Conservation (phyloP, 2,797 vertebrate species). For the Pterois miles region DNA sequence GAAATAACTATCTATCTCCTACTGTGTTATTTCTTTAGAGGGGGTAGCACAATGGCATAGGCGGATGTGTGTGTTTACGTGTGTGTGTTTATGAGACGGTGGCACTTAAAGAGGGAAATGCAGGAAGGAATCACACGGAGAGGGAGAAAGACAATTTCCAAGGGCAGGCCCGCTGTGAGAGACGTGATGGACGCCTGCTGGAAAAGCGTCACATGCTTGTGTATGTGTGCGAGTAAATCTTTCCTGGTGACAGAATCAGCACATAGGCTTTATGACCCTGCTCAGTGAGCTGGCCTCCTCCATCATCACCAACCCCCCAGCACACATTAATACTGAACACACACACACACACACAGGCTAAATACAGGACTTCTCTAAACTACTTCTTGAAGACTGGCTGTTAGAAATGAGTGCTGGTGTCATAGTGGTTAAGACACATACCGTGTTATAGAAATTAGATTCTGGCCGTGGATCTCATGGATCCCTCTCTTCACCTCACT, state of each 20-base stretch:
- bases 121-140: slow-evolving; percentile 38
- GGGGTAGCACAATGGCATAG: slow-evolving; percentile 5
- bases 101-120: slow-evolving; percentile 24
- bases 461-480: too few relatives aligned
- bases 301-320: slow-evolving; percentile 55
- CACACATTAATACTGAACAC: slow-evolving; percentile 21
- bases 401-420: not conserved
- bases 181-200: slow-evolving; percentile 69
- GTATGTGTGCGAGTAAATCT: slow-evolving; percentile 70
- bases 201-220: slow-evolving; percentile 39
- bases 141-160: slow-evolving; percentile 46
- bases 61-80: not conserved
- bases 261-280: slow-evolving; percentile 73
- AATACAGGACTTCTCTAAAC: not conserved
- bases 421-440: not conserved
- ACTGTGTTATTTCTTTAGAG: slow-evolving; percentile 39
- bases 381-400: not conserved
- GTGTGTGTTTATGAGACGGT: slow-evolving; percentile 4
- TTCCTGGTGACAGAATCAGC: slow-evolving; percentile 78
- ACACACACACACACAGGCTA: not conserved
- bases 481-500: too few relatives aligned
- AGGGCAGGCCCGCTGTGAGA: slow-evolving; percentile 61
- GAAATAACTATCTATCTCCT: slow-evolving; percentile 32
- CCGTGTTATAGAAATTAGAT: not conserved
- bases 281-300: slow-evolving; percentile 64